phyloP scores from a whole-genome alignment of 2,113 vertebrate species.

The Chascanopsetta lugubris region DNA sequence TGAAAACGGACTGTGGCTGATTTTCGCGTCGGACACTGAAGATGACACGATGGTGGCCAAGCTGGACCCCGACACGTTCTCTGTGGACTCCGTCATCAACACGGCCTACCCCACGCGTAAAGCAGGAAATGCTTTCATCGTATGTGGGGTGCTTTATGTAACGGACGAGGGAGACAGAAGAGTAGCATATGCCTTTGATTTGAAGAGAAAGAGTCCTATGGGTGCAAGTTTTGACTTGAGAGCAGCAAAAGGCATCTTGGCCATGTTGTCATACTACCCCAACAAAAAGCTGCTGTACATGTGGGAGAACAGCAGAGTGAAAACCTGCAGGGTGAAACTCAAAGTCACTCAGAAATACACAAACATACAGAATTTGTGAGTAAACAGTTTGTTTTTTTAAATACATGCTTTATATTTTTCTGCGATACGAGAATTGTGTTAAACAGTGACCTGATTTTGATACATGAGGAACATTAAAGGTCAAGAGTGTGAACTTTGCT shows the following conservation, averaged over 20 bases:
- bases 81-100: conserved; percentile 77
- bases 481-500: no score
- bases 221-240: conserved; percentile 84
- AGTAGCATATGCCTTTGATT: conserved; percentile 88
- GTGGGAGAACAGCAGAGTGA: conserved; percentile 86
- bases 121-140: conserved; percentile 90
- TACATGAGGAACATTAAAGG: no score
- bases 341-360: conserved; percentile 42
- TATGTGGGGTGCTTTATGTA: conserved; percentile 86
- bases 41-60: conserved; percentile 84
- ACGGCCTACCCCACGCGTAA: conserved; percentile 88
- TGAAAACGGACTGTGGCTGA: conserved; percentile 90
- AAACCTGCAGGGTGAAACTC: conserved; percentile 83
- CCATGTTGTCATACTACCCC: conserved; percentile 89
- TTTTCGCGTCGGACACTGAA: conserved; percentile 83
- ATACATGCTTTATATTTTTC: no score
- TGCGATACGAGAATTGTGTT: no score
- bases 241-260: conserved; percentile 81
- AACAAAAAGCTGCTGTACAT: conserved; percentile 82
- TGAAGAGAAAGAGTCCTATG: conserved; percentile 78
- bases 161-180: conserved; percentile 85
- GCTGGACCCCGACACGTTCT: conserved; percentile 80
- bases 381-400: no score
- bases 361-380: no score
- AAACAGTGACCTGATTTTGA: no score